These are phyloP conservation scores for Spea bombifrons DNA, from an alignment of 2,113 vertebrate species.

Conservation along the genomic window DNA sequence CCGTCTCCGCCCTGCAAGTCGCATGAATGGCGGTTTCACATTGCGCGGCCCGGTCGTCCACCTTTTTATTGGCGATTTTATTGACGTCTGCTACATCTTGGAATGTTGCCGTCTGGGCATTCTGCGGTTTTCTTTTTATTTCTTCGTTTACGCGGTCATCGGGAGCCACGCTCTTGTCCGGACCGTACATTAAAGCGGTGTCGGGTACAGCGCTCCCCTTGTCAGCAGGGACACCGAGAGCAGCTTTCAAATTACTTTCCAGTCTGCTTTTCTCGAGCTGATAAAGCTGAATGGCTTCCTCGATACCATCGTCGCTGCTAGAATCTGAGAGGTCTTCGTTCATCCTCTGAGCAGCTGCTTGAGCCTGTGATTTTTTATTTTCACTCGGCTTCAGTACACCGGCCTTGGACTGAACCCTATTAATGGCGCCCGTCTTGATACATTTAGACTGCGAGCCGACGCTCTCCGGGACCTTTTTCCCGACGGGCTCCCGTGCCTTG, in stretches of 20 bases:
- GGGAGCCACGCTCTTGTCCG: constrained; percentile 58
- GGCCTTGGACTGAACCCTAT: background rate
- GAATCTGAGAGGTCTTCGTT: constrained; percentile 63
- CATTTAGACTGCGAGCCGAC: background rate
- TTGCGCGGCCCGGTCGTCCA: constrained; percentile 31
- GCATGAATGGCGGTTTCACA: constrained; percentile 33
- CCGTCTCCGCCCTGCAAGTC: constrained; percentile 73
- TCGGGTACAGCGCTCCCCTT: constrained; percentile 45
- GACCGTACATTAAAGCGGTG: constrained; percentile 41
- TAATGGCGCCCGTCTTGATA: constrained; percentile 44
- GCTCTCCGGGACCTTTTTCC: constrained; percentile 53
- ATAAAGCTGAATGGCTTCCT: constrained; percentile 87
- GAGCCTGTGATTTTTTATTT: background rate
- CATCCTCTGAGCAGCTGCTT: rapidly evolving
- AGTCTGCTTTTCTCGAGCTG: constrained; percentile 81
- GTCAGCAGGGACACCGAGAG: constrained; percentile 51
- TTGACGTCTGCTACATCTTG: constrained; percentile 3
- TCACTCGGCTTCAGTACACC: background rate
- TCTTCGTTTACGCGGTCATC: constrained; percentile 54
- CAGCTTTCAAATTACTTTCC: constrained; percentile 49
- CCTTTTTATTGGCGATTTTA: constrained; percentile 48
- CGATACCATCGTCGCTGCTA: constrained; percentile 87
- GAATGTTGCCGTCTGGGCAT: constrained; percentile 50
- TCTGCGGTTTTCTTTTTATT: constrained; percentile 60
- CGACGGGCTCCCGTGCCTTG: constrained; percentile 51